These are phyloP conservation scores for Tympanuchus pallidicinctus DNA, from an alignment of 2,113 vertebrate species.

Conservation along the genomic window DNA sequence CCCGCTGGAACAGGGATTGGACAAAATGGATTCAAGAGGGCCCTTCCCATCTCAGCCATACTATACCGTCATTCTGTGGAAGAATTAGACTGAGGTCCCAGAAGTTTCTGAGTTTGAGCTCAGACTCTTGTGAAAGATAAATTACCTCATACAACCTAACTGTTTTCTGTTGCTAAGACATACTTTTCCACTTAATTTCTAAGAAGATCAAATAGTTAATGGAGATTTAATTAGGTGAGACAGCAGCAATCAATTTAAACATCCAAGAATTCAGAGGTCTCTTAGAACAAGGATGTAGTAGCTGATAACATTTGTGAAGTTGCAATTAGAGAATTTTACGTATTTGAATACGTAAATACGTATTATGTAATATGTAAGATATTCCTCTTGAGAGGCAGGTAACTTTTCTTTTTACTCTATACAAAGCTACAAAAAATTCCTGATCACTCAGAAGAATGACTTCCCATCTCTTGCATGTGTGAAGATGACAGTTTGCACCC, in stretches of 20 bases:
- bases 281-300: background rate
- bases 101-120: background rate
- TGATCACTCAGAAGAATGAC: background rate
- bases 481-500: background rate
- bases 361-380: background rate
- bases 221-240: background rate
- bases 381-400: background rate
- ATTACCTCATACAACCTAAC: background rate
- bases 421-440: background rate
- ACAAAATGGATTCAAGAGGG: background rate
- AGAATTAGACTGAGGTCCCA: background rate
- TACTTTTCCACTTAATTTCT: background rate
- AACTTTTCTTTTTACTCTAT: background rate
- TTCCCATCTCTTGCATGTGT: background rate
- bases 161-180: background rate
- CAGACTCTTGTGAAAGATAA: background rate
- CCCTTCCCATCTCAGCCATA: background rate
- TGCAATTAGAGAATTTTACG: background rate
- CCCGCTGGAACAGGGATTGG: background rate
- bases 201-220: background rate
- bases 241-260: constrained; percentile 19
- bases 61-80: background rate
- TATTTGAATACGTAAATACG: background rate
- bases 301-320: background rate
- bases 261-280: background rate